Percentiles rank a stretch among this genome's conserved stretches.
Conservation (phyloP, 2,888 invertebrate genomes). For the Cantharis rustica region DNA sequence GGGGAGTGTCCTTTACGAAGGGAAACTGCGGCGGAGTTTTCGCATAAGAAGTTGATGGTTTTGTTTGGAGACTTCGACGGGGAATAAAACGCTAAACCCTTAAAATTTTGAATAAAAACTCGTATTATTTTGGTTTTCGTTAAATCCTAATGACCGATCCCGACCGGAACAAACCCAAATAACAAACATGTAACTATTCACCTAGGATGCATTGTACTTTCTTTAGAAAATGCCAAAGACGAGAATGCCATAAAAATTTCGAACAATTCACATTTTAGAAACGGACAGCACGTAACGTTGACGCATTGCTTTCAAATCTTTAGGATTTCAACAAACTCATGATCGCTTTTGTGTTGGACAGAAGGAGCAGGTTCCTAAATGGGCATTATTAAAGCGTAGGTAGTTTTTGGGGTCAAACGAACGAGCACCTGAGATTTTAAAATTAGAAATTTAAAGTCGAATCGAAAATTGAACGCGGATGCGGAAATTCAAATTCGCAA, state of each 20-base stretch:
- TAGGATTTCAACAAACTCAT: conserved; percentile 46
- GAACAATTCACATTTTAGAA: conserved; percentile 38
- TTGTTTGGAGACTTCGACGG: not conserved
- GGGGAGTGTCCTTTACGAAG: not conserved
- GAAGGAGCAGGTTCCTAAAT: conserved; percentile 13
- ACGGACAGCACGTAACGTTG: conserved; percentile 43
- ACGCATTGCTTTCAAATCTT: conserved; percentile 43
- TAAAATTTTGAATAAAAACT: not conserved
- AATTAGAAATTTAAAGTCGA: not conserved
- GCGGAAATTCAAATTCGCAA: not conserved
- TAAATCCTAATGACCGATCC: not conserved
- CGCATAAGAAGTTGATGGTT: not conserved
- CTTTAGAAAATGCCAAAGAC: not conserved
- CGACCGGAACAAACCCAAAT: conserved; percentile 48
- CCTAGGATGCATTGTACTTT: conserved; percentile 34
- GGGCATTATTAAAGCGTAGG: not conserved
- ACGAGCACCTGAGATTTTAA: not conserved
- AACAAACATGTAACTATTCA: conserved; percentile 48
- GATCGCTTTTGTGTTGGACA: conserved; percentile 41
- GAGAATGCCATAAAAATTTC: not conserved
- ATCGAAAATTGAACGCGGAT: not conserved
- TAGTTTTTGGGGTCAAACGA: not conserved
- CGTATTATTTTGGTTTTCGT: not conserved
- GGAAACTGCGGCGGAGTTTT: not conserved
- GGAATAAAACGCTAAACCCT: not conserved